Conservation (phyloP, 2,113 vertebrate species). For the Otus sunia region DNA sequence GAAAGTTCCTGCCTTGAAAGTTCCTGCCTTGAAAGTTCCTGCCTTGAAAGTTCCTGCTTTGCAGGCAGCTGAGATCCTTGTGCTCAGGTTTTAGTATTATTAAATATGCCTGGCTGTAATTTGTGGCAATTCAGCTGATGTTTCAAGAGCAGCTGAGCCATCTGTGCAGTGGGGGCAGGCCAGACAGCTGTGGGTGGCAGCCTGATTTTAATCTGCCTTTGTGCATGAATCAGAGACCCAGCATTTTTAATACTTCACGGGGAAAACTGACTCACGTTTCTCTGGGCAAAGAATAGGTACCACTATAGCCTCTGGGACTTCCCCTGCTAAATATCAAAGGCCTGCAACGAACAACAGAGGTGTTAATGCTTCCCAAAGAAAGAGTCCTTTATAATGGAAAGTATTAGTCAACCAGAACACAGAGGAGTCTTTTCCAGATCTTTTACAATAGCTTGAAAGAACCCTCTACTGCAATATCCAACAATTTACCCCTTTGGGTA, state of each 20-base stretch:
- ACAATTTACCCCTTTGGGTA: neutral
- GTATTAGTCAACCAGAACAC: neutral
- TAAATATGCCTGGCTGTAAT: neutral
- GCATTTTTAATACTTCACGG: neutral
- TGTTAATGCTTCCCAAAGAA: constrained; percentile 17
- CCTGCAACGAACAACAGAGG: neutral
- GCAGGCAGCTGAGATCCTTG: neutral
- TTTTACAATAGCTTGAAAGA: neutral
- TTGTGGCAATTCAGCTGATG: neutral
- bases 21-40: neutral
- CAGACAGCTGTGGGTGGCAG: constrained; percentile 54
- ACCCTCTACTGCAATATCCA: neutral
- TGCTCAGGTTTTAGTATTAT: neutral
- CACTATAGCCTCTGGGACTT: constrained; percentile 36
- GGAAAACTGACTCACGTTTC: constrained; percentile 41
- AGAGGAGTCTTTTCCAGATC: neutral
- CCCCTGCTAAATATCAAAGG: constrained; percentile 52
- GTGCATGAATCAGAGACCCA: neutral
- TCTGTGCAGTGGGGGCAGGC: neutral
- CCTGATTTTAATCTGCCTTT: constrained; percentile 41
- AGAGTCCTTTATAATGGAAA: constrained; percentile 38
- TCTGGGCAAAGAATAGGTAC: neutral
- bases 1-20: no score
- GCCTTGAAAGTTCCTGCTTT: neutral
- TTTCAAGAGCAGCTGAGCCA: neutral